phyloP scores from a whole-genome alignment of 2,797 vertebrate genomes.

The Callimico goeldii region DNA sequence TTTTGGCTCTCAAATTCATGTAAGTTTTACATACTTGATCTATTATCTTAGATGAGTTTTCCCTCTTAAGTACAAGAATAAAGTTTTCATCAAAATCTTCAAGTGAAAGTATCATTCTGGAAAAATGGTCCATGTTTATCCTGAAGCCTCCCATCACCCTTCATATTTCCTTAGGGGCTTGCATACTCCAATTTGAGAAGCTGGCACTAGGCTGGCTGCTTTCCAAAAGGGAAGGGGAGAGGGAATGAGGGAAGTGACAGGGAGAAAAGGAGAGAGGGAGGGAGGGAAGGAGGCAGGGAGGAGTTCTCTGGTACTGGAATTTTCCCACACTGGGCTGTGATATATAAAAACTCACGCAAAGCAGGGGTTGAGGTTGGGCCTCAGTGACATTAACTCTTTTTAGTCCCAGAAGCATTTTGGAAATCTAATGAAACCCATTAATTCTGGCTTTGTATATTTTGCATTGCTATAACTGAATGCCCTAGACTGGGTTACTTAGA shows the following conservation, averaged over 20 bases:
- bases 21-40: neutral
- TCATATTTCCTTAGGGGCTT: neutral
- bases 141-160: neutral
- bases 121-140: neutral
- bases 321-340: neutral
- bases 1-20: neutral
- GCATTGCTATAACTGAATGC: neutral
- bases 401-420: neutral
- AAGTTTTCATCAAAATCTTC: neutral
- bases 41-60: neutral
- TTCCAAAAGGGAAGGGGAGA: neutral
- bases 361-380: neutral
- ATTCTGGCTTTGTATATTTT: neutral
- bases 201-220: neutral
- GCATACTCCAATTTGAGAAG: neutral
- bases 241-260: no score
- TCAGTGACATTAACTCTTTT: neutral
- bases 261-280: no score
- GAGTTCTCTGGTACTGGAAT: neutral
- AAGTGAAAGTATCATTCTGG: neutral
- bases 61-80: conserved; percentile 5
- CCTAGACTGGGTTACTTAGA: neutral
- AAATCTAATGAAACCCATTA: conserved; percentile 9
- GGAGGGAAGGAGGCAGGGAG: no score
- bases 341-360: neutral